Conservation (phyloP, 1,140 invertebrate species). For the Drosophila tani region DNA sequence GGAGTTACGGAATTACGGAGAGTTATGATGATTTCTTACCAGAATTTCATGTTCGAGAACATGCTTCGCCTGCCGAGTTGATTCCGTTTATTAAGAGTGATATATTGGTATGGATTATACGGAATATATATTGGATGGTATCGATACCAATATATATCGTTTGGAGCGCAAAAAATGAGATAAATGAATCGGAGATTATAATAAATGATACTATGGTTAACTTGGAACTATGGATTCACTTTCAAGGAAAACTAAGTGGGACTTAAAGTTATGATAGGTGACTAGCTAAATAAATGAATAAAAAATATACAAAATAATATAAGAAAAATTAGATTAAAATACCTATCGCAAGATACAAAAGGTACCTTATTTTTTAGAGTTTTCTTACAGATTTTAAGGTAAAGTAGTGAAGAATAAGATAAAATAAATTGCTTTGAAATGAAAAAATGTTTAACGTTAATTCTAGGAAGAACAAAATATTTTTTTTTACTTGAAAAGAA, state of each 20-base stretch:
- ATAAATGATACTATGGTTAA: slow-evolving; percentile 42
- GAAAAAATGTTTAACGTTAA: neutral
- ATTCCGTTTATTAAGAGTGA: slow-evolving; percentile 27
- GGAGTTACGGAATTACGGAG: slow-evolving; percentile 36
- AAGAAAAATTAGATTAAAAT: neutral
- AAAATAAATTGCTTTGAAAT: neutral
- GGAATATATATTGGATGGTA: slow-evolving; percentile 23
- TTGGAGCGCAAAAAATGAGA: slow-evolving; percentile 70
- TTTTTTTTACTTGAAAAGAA: neutral
- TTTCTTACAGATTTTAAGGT: neutral
- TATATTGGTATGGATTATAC: slow-evolving; percentile 24
- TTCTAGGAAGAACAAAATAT: neutral
- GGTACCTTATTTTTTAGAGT: too few relatives aligned
- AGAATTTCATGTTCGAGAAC: slow-evolving; percentile 93
- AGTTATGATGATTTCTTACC: slow-evolving; percentile 87
- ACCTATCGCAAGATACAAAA: neutral
- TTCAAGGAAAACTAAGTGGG: neutral
- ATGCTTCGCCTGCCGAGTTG: slow-evolving; percentile 89
- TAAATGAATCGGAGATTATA: slow-evolving; percentile 62
- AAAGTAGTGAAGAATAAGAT: neutral
- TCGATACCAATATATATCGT: slow-evolving; percentile 29
- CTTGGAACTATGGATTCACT: neutral
- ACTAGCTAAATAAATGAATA: neutral
- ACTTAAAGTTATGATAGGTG: neutral
- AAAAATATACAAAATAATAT: neutral